Conservation (phyloP, 2,888 invertebrate species). For the Selenia dentaria region DNA sequence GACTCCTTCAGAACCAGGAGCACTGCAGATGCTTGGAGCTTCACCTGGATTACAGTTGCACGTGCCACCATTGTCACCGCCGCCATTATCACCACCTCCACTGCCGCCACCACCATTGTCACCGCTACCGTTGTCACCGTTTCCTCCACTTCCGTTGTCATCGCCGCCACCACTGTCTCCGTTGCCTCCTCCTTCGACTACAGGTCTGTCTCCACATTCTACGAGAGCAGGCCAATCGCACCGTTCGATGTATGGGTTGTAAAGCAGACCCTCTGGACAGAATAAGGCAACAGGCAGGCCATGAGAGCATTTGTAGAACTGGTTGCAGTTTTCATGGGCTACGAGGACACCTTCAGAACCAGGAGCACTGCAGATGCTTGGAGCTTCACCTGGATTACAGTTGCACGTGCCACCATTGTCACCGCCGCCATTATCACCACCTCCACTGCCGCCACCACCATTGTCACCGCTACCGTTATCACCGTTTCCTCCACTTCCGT, state of each 20-base stretch:
- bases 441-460: not conserved
- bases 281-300: not conserved
- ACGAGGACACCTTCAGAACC: constrained; percentile 4
- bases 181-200: too few species aligned
- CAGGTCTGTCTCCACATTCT: not conserved
- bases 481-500: too few species aligned
- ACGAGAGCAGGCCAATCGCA: not conserved
- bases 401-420: not conserved
- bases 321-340: constrained; percentile 46
- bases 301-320: constrained; percentile 30
- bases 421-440: not conserved
- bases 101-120: too few species aligned
- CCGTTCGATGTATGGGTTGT: not conserved
- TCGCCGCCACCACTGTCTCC: too few species aligned
- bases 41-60: too few species aligned
- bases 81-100: too few species aligned
- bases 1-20: too few species aligned
- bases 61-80: too few species aligned
- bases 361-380: not conserved
- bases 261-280: not conserved
- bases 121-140: too few species aligned
- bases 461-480: not conserved
- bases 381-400: not conserved
- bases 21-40: too few species aligned
- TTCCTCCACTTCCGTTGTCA: too few species aligned